phyloP scores from a whole-genome alignment of 2,113 vertebrate genomes.

The Sprattus sprattus region DNA sequence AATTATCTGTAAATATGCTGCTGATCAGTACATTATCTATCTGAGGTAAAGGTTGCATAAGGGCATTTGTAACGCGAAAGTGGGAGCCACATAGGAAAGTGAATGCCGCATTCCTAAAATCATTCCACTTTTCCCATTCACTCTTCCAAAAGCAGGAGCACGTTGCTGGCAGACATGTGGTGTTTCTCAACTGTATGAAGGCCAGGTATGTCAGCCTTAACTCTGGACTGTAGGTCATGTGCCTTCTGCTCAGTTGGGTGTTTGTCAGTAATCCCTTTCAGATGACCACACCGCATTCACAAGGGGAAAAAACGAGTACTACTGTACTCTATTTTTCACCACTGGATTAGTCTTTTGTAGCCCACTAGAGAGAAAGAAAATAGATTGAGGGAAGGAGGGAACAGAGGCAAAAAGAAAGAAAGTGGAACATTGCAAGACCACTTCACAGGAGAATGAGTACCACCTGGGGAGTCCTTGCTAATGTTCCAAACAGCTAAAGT shows the following conservation, averaged over 20 bases:
- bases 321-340: background rate
- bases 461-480: background rate
- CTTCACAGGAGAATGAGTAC: background rate
- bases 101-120: background rate
- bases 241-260: background rate
- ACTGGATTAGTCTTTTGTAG: background rate
- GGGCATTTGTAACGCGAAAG: background rate
- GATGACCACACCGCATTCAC: constrained; percentile 23
- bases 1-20: background rate
- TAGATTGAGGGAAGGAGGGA: background rate
- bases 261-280: constrained; percentile 43
- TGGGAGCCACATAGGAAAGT: background rate
- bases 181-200: background rate
- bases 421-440: background rate
- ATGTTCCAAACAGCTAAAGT: background rate
- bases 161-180: background rate
- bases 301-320: background rate
- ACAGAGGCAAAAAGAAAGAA: background rate
- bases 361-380: background rate
- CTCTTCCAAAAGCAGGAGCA: background rate
- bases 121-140: background rate
- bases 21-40: background rate
- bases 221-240: constrained; percentile 30
- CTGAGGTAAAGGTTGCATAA: background rate
- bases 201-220: background rate